Evolutionary conservation across 1,140 invertebrate species (phyloP), one percentile per base, ranked within the genome.

Genomic region (Ganaspis sp.): DNA sequence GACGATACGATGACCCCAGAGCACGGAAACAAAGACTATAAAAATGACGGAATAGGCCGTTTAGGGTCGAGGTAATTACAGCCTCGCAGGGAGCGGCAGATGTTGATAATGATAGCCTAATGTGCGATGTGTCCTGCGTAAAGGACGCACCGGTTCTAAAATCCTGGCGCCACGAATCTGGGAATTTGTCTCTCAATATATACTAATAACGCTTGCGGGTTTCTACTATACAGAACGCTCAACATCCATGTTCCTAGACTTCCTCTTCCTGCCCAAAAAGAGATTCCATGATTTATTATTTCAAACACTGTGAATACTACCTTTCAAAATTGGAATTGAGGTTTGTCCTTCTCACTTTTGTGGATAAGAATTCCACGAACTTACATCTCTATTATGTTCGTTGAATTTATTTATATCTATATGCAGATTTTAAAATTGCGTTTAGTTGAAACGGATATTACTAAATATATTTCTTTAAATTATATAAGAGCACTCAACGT

Each of bases 101-200:
- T 88, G 85, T 76, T 78, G 84, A 85, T 88, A 88, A 87, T 87
- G 84, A 87, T 87, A 88, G 83, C 80, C 83, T 64, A 64, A 64
- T 64, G 54, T 26, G 54, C 82, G 81, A 87, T 87, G 82, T 87
- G 84, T 87, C 86, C 83, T 77, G 76, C 72, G 76, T 69, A 75
- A 77, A 74, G 58, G 54, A 79, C 64, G 69, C 72, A 77, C 72
- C 76, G 74, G 74, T 85, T 79, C 76, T 80, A 69, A 72, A 73
- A 83, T 76, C 75, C 75, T 80, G 79, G 80, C 81, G 82, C 81
- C 82, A 79, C 75, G 64, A 72, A 84, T 87, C 78, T 70, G 54
- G 26, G 54, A 84, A 77, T 72, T 76, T 38, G 53, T 54, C 54
- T 72, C 23, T 64, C 26, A 29, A 29, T 64, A 29, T 26, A 15